phyloP scores from a whole-genome alignment of 2,797 vertebrate genomes.

The Champsocephalus esox region DNA sequence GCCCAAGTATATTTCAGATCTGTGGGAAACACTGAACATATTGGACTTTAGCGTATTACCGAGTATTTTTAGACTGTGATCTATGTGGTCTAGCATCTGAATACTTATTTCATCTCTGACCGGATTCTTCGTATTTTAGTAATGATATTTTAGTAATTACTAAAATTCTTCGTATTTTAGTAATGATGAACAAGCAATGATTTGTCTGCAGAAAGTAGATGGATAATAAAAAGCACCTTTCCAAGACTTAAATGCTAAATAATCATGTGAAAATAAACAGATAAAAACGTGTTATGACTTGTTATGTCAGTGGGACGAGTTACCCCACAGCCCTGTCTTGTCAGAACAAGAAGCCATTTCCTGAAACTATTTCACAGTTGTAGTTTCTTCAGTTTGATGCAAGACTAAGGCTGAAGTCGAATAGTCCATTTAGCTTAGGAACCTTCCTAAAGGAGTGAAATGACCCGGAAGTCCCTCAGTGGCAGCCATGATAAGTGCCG shows the following conservation, averaged over 20 bases:
- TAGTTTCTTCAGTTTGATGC: slow-evolving; percentile 25
- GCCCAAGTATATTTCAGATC: no score
- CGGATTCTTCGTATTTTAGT: neutral
- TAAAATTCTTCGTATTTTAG: neutral
- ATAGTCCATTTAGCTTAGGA: no score
- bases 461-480: no score
- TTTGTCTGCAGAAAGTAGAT: neutral
- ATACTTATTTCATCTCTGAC: no score
- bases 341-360: slow-evolving; percentile 57
- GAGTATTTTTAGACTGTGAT: no score
- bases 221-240: neutral
- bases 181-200: neutral
- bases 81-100: no score
- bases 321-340: slow-evolving; percentile 18
- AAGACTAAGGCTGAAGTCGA: neutral
- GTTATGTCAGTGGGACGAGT: neutral
- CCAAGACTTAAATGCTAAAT: neutral
- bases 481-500: no score
- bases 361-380: slow-evolving; percentile 55
- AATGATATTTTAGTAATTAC: neutral
- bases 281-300: neutral
- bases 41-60: no score
- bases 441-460: no score
- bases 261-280: neutral
- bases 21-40: no score